Evolutionary conservation across 1,140 invertebrate species (phyloP).

Genomic region (Drosophila simulans): DNA sequence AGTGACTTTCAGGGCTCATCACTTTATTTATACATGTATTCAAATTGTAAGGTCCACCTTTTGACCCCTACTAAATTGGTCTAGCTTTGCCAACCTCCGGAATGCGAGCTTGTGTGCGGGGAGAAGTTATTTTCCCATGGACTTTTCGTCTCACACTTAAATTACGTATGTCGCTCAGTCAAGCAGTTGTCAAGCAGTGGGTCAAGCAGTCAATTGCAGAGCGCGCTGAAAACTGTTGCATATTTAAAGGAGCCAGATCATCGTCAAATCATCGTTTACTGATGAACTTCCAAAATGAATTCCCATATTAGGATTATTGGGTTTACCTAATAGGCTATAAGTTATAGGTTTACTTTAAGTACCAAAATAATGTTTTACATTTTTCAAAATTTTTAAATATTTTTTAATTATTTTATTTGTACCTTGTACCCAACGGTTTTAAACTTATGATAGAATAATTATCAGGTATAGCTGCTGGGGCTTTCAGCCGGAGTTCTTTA

Average conservation of each 20-base stretch:
- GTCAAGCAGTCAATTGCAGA: slow-evolving; percentile 8
- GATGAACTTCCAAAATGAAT: no score
- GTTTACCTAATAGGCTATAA: no score
- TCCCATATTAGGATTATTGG: no score
- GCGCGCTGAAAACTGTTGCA: slow-evolving; percentile 28
- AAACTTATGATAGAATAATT: no score
- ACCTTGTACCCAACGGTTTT: no score
- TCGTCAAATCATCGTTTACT: no score
- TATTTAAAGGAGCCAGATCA: slow-evolving; percentile 12
- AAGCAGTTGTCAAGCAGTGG: slow-evolving; percentile 25
- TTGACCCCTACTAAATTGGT: slow-evolving; percentile 1
- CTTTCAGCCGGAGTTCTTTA: no score
- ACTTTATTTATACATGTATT: slow-evolving; percentile 41
- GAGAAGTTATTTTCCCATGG: slow-evolving; percentile 4
- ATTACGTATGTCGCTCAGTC: slow-evolving; percentile 8
- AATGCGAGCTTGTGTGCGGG: neutral
- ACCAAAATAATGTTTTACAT: no score
- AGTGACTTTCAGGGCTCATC: slow-evolving; percentile 2
- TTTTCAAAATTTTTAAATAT: no score
- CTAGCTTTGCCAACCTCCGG: neutral
- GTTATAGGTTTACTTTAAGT: no score
- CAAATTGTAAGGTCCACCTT: slow-evolving; percentile 37
- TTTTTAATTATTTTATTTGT: no score
- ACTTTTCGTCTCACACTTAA: slow-evolving; percentile 11
- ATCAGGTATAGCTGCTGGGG: no score